Conservation (phyloP, 2,888 invertebrate species). For the Acrobasis repandana region DNA sequence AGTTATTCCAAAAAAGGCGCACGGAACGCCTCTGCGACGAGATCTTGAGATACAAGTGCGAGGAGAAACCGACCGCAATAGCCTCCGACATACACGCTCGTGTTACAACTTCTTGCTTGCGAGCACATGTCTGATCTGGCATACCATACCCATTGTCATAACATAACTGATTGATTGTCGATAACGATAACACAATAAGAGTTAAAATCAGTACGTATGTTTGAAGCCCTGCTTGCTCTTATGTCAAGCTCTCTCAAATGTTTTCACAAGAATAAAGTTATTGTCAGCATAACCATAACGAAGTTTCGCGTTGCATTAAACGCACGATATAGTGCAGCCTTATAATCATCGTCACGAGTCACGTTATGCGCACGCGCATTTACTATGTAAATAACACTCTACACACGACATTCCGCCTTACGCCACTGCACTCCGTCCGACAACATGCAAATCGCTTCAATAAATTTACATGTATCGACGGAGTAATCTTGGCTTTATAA, state of each 20-base stretch:
- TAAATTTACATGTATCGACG: slow-evolving; percentile 42
- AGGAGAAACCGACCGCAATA: slow-evolving; percentile 77
- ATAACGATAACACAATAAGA: not conserved
- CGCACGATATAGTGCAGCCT: slow-evolving; percentile 64
- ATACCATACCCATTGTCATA: not conserved
- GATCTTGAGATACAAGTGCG: slow-evolving; percentile 71
- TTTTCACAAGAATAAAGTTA: slow-evolving; percentile 18
- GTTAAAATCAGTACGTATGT: not conserved
- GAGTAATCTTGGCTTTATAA: slow-evolving; percentile 40
- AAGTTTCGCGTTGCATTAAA: slow-evolving; percentile 62
- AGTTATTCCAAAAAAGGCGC: slow-evolving; percentile 80
- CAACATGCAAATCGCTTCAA: slow-evolving; percentile 49
- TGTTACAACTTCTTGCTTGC: slow-evolving; percentile 45
- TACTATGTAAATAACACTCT: slow-evolving; percentile 63
- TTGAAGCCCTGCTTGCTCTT: not conserved
- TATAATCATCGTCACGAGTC: slow-evolving; percentile 69
- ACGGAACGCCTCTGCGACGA: slow-evolving; percentile 69
- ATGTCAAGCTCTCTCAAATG: not conserved
- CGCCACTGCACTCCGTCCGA: slow-evolving; percentile 30
- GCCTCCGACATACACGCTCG: slow-evolving; percentile 49
- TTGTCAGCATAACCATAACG: slow-evolving; percentile 57
- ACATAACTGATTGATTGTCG: not conserved
- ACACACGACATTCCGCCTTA: slow-evolving; percentile 57
- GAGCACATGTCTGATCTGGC: not conserved
- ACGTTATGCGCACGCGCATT: slow-evolving; percentile 63